A percentile compares a stretch with the other conserved stretches of the same genome.
Conservation (phyloP, 1,140 invertebrate genomes). For the Drosophila kanapiae region DNA sequence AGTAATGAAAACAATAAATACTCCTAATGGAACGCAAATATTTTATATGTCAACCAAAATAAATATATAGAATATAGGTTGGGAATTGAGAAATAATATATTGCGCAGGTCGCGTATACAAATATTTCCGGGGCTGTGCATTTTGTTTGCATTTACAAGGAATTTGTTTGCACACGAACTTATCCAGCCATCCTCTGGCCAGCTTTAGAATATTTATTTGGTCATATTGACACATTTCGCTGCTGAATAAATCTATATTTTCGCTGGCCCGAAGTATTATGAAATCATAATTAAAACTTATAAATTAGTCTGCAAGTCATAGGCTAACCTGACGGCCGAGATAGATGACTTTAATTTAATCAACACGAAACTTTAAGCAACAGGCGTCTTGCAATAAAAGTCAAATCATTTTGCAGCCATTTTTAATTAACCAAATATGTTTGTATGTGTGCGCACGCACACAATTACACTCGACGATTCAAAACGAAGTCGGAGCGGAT, state of each 20-base stretch:
- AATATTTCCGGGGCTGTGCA: background rate
- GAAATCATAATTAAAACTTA: background rate
- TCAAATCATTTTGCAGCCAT: conserved; percentile 38
- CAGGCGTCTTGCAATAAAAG: conserved; percentile 35
- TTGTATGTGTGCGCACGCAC: conserved; percentile 22
- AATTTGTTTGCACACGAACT: background rate
- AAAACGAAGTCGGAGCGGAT: conserved; percentile 3
- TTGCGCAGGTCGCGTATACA: background rate
- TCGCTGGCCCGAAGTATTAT: background rate
- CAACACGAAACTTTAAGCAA: conserved; percentile 27
- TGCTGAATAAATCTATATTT: conserved; percentile 1
- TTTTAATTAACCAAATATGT: conserved; percentile 57
- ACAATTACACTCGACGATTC: conserved; percentile 22
- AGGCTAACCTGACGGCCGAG: background rate
- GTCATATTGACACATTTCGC: background rate
- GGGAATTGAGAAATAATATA: conserved; percentile 3
- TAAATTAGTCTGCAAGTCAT: conserved; percentile 1
- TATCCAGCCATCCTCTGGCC: background rate
- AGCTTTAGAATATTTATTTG: background rate
- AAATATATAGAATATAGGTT: background rate
- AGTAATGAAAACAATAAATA: conserved; percentile 28
- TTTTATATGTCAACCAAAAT: background rate
- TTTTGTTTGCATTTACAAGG: conserved; percentile 5
- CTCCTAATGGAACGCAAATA: conserved; percentile 26
- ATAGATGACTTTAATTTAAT: conserved; percentile 22